Percentiles rank a stretch among this genome's conserved stretches.
Conservation (phyloP, 2,797 vertebrate genomes). For the Rousettus madagascariensis region DNA sequence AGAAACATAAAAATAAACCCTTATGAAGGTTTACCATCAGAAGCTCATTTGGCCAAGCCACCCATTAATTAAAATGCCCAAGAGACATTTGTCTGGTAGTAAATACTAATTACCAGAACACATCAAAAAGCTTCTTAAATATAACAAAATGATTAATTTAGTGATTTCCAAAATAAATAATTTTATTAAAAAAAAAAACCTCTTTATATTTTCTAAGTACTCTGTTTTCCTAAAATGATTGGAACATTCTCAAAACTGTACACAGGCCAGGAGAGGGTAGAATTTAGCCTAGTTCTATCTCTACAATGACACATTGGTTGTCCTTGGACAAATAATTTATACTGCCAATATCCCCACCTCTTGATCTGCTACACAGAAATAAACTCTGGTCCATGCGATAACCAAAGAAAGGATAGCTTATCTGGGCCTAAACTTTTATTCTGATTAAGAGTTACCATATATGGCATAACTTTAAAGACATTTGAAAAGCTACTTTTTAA, state of each 20-base stretch:
- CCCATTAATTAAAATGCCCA: constrained; percentile 84
- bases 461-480: not conserved
- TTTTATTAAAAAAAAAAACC: constrained; percentile 63
- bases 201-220: constrained; percentile 62
- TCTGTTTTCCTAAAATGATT: constrained; percentile 63
- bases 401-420: not conserved
- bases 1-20: constrained; percentile 77
- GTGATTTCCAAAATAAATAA: constrained; percentile 67
- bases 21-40: constrained; percentile 79
- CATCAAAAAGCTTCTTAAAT: constrained; percentile 80
- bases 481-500: not conserved
- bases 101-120: constrained; percentile 84
- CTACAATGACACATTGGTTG: constrained; percentile 22
- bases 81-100: constrained; percentile 79
- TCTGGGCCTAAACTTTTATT: not conserved
- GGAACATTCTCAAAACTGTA: constrained; percentile 59
- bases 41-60: constrained; percentile 78
- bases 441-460: not conserved
- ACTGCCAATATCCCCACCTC: not conserved
- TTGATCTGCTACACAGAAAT: constrained; percentile 17
- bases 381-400: not conserved
- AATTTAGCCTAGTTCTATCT: constrained; percentile 23
- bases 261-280: not conserved
- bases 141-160: constrained; percentile 76
- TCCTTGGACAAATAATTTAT: constrained; percentile 19